Conservation (phyloP, 2,113 vertebrate genomes). For the Cyanocitta stelleri region DNA sequence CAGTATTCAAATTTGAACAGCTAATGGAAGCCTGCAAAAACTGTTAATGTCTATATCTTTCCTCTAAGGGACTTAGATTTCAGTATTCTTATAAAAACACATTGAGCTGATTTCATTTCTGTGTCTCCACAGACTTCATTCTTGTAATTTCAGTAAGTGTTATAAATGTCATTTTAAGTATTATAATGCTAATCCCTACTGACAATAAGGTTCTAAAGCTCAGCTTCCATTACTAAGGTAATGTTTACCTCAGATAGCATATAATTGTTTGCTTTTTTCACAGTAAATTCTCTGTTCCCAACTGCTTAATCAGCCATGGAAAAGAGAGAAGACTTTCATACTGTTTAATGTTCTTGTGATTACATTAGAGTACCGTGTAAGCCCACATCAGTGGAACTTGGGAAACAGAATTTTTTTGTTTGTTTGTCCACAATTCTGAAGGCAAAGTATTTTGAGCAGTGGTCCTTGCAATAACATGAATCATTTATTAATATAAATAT, state of each 20-base stretch:
- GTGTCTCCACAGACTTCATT: constrained; percentile 78
- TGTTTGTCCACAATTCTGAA: constrained; percentile 38
- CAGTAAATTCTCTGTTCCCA: constrained; percentile 80
- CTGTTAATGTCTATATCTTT: constrained; percentile 80
- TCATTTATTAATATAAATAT: constrained; percentile 61
- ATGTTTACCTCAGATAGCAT: constrained; percentile 88
- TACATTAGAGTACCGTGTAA: constrained; percentile 52
- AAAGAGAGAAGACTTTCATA: constrained; percentile 72
- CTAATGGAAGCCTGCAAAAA: constrained; percentile 81
- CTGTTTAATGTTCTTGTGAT: constrained; percentile 67
- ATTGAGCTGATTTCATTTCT: constrained; percentile 81
- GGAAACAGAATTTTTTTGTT: background rate
- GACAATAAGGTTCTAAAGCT: constrained; percentile 85
- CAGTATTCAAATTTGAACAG: constrained; percentile 84
- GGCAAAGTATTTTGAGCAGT: constrained; percentile 23
- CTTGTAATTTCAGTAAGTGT: constrained; percentile 88
- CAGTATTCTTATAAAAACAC: constrained; percentile 84
- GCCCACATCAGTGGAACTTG: constrained; percentile 17
- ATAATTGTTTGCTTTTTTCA: constrained; percentile 83
- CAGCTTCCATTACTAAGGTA: constrained; percentile 86
- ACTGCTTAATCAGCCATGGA: constrained; percentile 85
- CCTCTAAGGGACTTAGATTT: constrained; percentile 79
- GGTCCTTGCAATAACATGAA: constrained; percentile 39
- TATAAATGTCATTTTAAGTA: constrained; percentile 90
- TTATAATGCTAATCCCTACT: constrained; percentile 84